phyloP scores from a whole-genome alignment of 2,888 invertebrate genomes.

The Clivina fossor region DNA sequence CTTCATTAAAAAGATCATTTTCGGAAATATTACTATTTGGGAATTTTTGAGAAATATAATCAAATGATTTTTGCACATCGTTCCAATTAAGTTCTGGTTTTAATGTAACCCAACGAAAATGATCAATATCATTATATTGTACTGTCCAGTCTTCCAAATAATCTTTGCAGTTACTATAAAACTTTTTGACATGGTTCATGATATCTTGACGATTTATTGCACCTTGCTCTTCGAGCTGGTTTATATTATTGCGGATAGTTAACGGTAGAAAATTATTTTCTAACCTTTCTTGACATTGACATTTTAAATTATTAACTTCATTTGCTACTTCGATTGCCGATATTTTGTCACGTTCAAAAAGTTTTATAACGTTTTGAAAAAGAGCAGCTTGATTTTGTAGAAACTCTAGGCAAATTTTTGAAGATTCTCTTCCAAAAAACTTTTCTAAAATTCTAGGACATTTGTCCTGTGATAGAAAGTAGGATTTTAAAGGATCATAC shows the following conservation, averaged over 20 bases:
- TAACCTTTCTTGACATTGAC: slow-evolving; percentile 24
- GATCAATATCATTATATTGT: too few relatives aligned
- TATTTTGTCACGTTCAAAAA: slow-evolving; percentile 19
- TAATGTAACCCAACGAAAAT: too few relatives aligned
- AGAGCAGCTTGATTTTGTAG: slow-evolving; percentile 12
- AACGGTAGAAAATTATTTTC: slow-evolving; percentile 26
- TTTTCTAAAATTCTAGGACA: slow-evolving; percentile 24
- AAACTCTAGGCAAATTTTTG: slow-evolving; percentile 19
- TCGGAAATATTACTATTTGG: too few relatives aligned
- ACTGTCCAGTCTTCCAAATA: too few relatives aligned
- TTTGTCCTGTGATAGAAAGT: slow-evolving; percentile 14
- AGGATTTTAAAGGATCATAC: slow-evolving; percentile 12
- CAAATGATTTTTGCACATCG: too few relatives aligned
- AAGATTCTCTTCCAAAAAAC: slow-evolving; percentile 15
- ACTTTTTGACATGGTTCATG: too few relatives aligned
- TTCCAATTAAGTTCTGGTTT: too few relatives aligned
- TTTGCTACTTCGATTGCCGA: slow-evolving; percentile 13
- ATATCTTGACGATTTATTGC: too few relatives aligned
- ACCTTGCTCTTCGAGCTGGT: too few relatives aligned
- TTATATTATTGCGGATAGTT: slow-evolving; percentile 29
- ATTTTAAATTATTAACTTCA: slow-evolving; percentile 30
- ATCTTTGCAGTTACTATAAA: too few relatives aligned
- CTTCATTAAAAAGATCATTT: too few relatives aligned
- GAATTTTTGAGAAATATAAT: too few relatives aligned
- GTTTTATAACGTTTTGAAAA: slow-evolving; percentile 17